Evolutionary conservation across 2,797 vertebrate species (phyloP).

Genomic region (Ctenopoma kingsleyae): DNA sequence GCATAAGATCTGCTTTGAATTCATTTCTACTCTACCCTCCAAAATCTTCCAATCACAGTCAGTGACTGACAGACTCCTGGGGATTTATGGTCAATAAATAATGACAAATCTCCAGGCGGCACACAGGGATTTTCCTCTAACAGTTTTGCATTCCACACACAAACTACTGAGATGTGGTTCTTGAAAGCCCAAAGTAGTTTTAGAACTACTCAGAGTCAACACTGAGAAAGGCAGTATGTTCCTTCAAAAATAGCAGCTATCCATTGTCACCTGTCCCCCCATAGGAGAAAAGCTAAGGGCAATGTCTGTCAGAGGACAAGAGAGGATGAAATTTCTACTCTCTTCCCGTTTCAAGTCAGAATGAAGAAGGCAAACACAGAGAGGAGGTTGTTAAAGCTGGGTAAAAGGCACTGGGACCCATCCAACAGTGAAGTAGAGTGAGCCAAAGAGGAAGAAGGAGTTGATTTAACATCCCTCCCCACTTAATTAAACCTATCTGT

Average conservation of each 20-base stretch:
- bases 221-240: constrained; percentile 38
- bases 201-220: constrained; percentile 24
- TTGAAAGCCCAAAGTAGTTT: not conserved
- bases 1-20: constrained; percentile 51
- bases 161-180: constrained; percentile 28
- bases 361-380: constrained; percentile 52
- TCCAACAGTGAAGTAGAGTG: constrained; percentile 50
- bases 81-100: constrained; percentile 71
- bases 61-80: constrained; percentile 41
- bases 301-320: constrained; percentile 68
- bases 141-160: constrained; percentile 28
- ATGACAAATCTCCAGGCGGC: constrained; percentile 54
- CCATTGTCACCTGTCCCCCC: constrained; percentile 56
- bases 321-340: constrained; percentile 50
- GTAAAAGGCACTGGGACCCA: constrained; percentile 59
- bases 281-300: constrained; percentile 56
- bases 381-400: constrained; percentile 41
- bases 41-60: constrained; percentile 34
- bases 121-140: constrained; percentile 47
- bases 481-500: not conserved
- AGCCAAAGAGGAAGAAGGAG: constrained; percentile 42
- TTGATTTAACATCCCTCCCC: not conserved
- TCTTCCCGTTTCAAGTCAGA: constrained; percentile 48
- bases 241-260: constrained; percentile 57
- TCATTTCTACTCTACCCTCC: constrained; percentile 25